Base-by-base conservation (phyloP, 2,113 vertebrate species). In the Nothocercus julius region DNA sequence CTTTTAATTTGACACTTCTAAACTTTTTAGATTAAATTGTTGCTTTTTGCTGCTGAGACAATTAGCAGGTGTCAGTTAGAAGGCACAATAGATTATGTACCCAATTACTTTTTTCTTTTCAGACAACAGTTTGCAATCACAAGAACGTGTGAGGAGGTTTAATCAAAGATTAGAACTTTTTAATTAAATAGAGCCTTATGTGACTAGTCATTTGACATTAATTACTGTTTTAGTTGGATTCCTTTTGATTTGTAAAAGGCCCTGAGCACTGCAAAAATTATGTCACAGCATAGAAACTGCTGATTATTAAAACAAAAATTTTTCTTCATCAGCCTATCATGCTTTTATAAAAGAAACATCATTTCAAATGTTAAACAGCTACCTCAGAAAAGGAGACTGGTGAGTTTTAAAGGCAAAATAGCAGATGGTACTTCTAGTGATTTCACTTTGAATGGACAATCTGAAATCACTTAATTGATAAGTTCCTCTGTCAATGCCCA, bases 151-250 rank as follows among this genome's bases (percentile, higher is more conserved):
- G 96, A 96, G 95, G 94, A 97, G 96, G 91, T 96, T 97, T 98
- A 98, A 98, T 97, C 96, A 98, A 98, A 97, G 98, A 98, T 98
- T 97, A 98, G 95, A 97, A 98, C 94, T 98, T 98, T 97, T 98
- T 97, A 98, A 98, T 98, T 98, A 98, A 98, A 97, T 95, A 74
- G 58, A 19, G 95, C 83, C 13, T 93, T 98, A 97, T 98, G 96
- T 96, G 96, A 97, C 94, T 97, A 95, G 92, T 97, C 93, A 94
- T 97, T 98, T 98, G 97, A 97, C 97, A 98, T 98, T 98, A 98
- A 98, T 98, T 98, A 97, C 96, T 97, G 94, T 97, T 98, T 98
- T 97, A 97, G 94, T 95, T 97, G 93, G 89, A 97, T 98, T 97
- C 80, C 58, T 98, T 98, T 98, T 97, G 97, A 98, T 98, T 98